These are phyloP conservation scores for Chymomyza costata DNA, from an alignment of 1,140 invertebrate species.

Conservation along the genomic window DNA sequence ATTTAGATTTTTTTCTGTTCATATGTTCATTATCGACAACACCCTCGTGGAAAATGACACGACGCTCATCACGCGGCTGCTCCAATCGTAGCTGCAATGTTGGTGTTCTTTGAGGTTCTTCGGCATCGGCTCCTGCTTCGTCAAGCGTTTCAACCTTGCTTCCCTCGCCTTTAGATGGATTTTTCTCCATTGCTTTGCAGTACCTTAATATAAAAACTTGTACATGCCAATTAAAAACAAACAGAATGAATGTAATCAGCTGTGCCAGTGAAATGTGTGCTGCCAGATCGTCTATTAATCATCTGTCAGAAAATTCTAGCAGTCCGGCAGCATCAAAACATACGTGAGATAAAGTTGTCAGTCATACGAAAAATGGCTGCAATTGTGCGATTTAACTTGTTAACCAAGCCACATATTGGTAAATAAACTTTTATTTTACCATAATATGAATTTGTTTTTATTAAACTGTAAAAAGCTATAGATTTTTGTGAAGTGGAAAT, in stretches of 20 bases:
- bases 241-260: too few relatives aligned
- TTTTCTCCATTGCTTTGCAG: constrained; percentile 46
- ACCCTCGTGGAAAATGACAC: constrained; percentile 90
- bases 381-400: constrained; percentile 70
- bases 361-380: constrained; percentile 59
- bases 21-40: constrained; percentile 95
- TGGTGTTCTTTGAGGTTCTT: constrained; percentile 77
- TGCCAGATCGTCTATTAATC: too few relatives aligned
- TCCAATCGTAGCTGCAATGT: constrained; percentile 81
- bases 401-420: constrained; percentile 61
- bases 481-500: too few relatives aligned
- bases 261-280: constrained; percentile 1
- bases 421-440: constrained; percentile 38
- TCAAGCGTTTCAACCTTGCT: constrained; percentile 36
- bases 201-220: too few relatives aligned
- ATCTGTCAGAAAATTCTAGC: not conserved
- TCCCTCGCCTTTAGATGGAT: not conserved
- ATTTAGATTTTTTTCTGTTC: constrained; percentile 96
- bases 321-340: constrained; percentile 25
- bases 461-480: too few relatives aligned
- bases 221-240: too few relatives aligned
- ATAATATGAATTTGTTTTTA: not conserved
- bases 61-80: constrained; percentile 83
- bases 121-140: constrained; percentile 21
- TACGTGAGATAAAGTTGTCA: constrained; percentile 51